Evolutionary conservation across 2,888 invertebrate species (phyloP), one percentile per base, ranked within the genome.

Genomic region (Leptopilina syphax): DNA sequence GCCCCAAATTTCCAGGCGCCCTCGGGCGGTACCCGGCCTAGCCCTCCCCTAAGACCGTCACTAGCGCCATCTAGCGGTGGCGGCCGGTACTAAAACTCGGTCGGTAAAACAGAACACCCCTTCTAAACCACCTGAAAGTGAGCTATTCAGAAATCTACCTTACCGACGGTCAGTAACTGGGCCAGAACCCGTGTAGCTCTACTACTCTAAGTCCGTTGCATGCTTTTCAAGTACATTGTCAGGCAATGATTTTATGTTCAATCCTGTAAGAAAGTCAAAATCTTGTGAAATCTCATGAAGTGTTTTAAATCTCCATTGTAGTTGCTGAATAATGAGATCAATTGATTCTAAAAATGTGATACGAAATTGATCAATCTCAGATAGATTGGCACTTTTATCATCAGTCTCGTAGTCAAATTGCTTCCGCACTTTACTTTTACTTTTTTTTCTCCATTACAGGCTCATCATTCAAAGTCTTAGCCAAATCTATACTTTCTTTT

Each of bases 321-420:
- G 60, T 60, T 60, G 60, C n/a, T 60, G n/a, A 60, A 60, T 60
- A n/a, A 60, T 60, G n/a, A 60, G n/a, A 13, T 60, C 60, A n/a
- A 60, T 60, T 60, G 60, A 60, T 18, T 60, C 60, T n/a, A 60
- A 60, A 60, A 60, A 60, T 60, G 60, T 60, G 18, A 13, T 60
- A 60, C 60, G 60, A n/a, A 60, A 60, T 60, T 60, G 60, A 60
- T n/a, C 60, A 60, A 18, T n/a, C 13, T 60, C 60, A 60, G 60
- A 60, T 18, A 60, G n/a, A 60, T 60, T 67, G 8, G 7, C 1
- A 67, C 67, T 44, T 67, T 67, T 34, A 27, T 27, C 67, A 27
- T 24, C 44, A 44, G 34, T 3, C 67, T 67, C 13, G 9, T 44
- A 34, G n/a, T 13, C n/a, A 67, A 67, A 67, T 67, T 67, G 60